phyloP scores from a whole-genome alignment of 2,113 vertebrate genomes.

The Podilymbus podiceps region DNA sequence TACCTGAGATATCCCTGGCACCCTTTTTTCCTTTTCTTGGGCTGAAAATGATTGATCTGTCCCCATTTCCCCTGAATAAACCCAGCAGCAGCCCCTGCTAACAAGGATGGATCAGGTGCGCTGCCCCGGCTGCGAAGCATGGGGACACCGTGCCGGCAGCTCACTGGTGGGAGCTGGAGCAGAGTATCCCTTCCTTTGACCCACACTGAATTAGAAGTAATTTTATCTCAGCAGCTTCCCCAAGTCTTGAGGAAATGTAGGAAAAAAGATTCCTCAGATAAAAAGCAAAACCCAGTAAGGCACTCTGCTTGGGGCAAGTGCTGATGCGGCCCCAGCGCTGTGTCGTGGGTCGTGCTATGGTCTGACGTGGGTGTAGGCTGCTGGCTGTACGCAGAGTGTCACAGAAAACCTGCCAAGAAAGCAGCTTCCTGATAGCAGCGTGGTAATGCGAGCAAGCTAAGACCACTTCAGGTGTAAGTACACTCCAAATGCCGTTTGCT shows the following conservation, averaged over 20 bases:
- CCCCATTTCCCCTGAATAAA: neutral
- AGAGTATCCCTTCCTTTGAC: neutral
- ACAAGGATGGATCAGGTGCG: fast-evolving
- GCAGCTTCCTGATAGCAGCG: neutral
- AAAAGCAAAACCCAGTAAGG: neutral
- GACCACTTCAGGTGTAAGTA: neutral
- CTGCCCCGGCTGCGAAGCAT: neutral
- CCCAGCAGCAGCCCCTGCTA: neutral
- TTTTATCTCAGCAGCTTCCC: neutral
- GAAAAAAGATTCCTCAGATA: neutral
- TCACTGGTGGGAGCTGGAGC: neutral
- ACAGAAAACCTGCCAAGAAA: neutral
- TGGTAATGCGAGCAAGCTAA: neutral
- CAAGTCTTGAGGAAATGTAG: neutral
- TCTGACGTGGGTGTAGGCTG: neutral
- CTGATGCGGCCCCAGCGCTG: neutral
- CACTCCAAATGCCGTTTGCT: neutral
- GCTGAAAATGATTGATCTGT: neutral
- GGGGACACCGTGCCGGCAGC: fast-evolving
- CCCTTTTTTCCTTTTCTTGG: neutral
- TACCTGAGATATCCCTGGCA: neutral
- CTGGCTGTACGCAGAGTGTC: neutral
- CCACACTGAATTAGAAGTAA: neutral
- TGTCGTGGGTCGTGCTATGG: fast-evolving
- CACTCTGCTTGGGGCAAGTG: neutral